Percentiles rank a stretch among this genome's conserved stretches.
These are phyloP conservation scores for Metopia argyrocephala DNA, from an alignment of 2,888 invertebrate species.

Conservation along the genomic window DNA sequence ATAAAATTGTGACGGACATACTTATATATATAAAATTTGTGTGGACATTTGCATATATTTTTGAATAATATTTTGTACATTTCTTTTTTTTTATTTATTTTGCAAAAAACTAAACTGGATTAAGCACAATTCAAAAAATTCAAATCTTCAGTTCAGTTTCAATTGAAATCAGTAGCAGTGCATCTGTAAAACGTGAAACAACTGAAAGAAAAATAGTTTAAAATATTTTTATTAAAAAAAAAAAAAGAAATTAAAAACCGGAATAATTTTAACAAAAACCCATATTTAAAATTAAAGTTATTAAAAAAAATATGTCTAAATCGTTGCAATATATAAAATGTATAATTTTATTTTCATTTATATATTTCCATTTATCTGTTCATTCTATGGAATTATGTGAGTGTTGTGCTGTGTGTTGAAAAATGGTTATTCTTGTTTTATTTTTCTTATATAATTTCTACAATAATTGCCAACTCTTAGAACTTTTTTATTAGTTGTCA, in stretches of 20 bases:
- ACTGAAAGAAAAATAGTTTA: background rate
- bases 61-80: background rate
- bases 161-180: conserved; percentile 52
- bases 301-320: conserved; percentile 22
- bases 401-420: conserved; percentile 17
- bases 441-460: background rate
- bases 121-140: conserved; percentile 39
- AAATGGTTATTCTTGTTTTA: background rate
- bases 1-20: conserved; percentile 60
- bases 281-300: conserved; percentile 5
- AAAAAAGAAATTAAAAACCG: background rate
- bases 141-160: conserved; percentile 21
- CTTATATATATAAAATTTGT: conserved; percentile 57
- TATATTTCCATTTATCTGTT: conserved; percentile 32
- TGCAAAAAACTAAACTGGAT: conserved; percentile 46
- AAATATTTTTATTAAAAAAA: background rate
- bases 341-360: conserved; percentile 1
- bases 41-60: conserved; percentile 55
- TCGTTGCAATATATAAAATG: background rate
- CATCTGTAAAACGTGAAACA: conserved; percentile 58
- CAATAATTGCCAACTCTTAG: background rate
- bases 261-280: background rate
- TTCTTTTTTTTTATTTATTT: conserved; percentile 1
- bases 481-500: background rate
- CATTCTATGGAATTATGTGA: conserved; percentile 63